These are phyloP conservation scores for Trissolcus japonicus DNA, from an alignment of 2,888 invertebrate genomes.

Conservation along the genomic window DNA sequence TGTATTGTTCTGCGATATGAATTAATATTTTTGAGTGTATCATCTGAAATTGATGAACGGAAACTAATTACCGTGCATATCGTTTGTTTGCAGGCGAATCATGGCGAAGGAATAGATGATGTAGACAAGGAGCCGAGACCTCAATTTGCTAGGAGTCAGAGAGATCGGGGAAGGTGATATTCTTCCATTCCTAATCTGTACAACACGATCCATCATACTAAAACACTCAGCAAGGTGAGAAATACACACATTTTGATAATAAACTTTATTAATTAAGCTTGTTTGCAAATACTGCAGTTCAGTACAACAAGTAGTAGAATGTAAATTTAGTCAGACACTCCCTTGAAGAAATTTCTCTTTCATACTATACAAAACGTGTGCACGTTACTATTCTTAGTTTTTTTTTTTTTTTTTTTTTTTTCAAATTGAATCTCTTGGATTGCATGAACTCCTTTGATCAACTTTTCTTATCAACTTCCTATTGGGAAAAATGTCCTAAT, in stretches of 20 bases:
- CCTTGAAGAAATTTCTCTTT: too few relatives aligned
- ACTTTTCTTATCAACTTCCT: too few relatives aligned
- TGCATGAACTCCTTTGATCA: too few relatives aligned
- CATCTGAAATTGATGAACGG: background rate
- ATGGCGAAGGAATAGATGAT: constrained; percentile 67
- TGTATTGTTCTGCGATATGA: background rate
- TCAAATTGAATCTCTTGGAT: too few relatives aligned
- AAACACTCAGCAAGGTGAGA: constrained; percentile 48
- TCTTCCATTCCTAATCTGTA: constrained; percentile 55
- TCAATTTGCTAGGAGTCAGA: constrained; percentile 64
- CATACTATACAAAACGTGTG: too few relatives aligned
- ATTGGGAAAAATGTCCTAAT: too few relatives aligned
- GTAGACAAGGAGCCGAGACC: constrained; percentile 66
- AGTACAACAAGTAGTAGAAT: constrained; percentile 13
- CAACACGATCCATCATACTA: constrained; percentile 37
- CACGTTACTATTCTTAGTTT: too few relatives aligned
- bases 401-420: too few relatives aligned
- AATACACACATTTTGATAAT: background rate
- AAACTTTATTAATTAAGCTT: too few relatives aligned
- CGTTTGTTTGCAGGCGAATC: constrained; percentile 64
- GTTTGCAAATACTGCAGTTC: background rate
- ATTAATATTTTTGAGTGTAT: too few relatives aligned
- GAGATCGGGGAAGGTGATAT: constrained; percentile 62
- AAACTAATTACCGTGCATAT: constrained; percentile 22
- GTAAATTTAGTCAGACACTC: constrained; percentile 22